Evolutionary conservation across 92 coral and sea anemone species (phyloP), one percentile per base, ranked within the genome.

Genomic region (Metridium senile): DNA sequence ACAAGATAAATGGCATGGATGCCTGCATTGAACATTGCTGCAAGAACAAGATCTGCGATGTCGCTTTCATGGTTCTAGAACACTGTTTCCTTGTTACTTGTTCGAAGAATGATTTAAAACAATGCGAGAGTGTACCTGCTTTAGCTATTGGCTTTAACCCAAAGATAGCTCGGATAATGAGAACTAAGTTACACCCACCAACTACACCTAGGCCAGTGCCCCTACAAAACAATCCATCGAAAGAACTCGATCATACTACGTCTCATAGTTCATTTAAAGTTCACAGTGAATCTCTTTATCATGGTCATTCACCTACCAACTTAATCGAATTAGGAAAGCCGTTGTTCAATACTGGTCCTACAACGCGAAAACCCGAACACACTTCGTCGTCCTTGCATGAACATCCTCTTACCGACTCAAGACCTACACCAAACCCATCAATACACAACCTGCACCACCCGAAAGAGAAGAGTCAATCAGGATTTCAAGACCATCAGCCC

Each of bases 31-130:
- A 62, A 34, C 84, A 78, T 31, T 95, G 99, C 81, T 95, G 99
- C 51, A 72, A 81, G 9, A 88, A 76, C 71, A 91, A 79, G 22
- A 82, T 77, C 9, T 95, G 99, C 61, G 94, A 88, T 63, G 79
- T 95, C 10, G 95, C 97, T 17, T 87, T 95, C 45, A 87, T 93
- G 90, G 85, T 95, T 46, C 83, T 88, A 25, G 85, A 59, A 23
- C 94, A 89, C 45, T 95, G 99, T 56, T 89, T 92, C 71, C 82
- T 93, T 26, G 99, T 95, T 20, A 82, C 88, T 31, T 95, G 99
- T 47, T 87, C 88, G 26, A 93, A 82, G 70, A 83, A 88, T 26
- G 89, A 95, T 51, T 66, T 81, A 1, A 70, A 39, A 29, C 72
- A 87, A 57, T 95, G 99, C 58, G 97, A 89, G 16, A 83, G 93